Percentiles rank a stretch among this genome's conserved stretches.
These are phyloP conservation scores for Andrena minutula DNA, from an alignment of 2,888 invertebrate species.

Conservation along the genomic window DNA sequence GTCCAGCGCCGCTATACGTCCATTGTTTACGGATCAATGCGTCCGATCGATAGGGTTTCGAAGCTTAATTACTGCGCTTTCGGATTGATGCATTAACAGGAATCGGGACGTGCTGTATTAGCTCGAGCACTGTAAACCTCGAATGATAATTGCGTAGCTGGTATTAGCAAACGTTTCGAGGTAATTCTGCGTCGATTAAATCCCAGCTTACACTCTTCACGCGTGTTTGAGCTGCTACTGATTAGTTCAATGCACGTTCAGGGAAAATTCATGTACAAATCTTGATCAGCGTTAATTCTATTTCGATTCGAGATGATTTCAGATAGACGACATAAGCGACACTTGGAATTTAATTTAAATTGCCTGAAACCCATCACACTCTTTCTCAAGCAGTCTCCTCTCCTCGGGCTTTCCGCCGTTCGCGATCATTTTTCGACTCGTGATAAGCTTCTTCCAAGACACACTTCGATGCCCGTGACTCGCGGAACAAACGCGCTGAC, in stretches of 20 bases:
- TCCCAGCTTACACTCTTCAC: background rate
- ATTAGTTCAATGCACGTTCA: background rate
- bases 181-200: background rate
- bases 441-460: background rate
- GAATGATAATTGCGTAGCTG: background rate
- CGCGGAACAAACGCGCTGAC: slow-evolving; percentile 21
- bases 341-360: no score
- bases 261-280: no score
- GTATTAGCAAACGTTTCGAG: slow-evolving; percentile 5
- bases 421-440: background rate
- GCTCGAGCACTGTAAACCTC: background rate
- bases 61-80: slow-evolving; percentile 13
- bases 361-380: no score
- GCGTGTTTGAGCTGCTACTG: background rate
- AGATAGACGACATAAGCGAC: no score
- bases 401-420: background rate
- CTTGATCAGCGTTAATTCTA: no score
- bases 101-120: background rate
- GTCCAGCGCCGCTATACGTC: slow-evolving; percentile 25
- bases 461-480: background rate
- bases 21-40: slow-evolving; percentile 11
- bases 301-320: no score
- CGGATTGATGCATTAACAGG: slow-evolving; percentile 2
- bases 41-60: slow-evolving; percentile 6
- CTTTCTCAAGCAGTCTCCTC: no score